Base-by-base conservation (phyloP, 2,113 vertebrate species). In the Columbina picui region DNA sequence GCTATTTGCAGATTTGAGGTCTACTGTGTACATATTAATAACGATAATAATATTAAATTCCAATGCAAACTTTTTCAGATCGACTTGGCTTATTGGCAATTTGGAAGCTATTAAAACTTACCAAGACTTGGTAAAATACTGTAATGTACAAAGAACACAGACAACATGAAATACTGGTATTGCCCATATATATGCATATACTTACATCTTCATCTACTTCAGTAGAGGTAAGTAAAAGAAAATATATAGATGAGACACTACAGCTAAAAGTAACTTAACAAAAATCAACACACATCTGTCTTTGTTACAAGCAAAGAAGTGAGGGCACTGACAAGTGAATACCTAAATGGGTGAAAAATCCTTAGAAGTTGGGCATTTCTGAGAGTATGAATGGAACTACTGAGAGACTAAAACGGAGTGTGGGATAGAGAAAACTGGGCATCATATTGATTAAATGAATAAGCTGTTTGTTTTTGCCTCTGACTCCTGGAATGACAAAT, bases 401-500 rank as follows among this genome's bases (percentile, higher is more conserved):
- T 63, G 14, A 2, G 45, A 84, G 25, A 70, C 3, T 19, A 23
- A 67, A 63, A 9, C 14, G 18, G 14, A 45, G 30, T 74, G 12
- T 13, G 34, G 18, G 9, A 39, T 6, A 60, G 45, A 76, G 19
- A 70, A 85, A 70, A 86, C 0, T 45, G 0, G 12, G 21, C 22
- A 45, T 90, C 38, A 41, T 86, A 86, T 77, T 90, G 60, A 90
- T 84, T 59, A 45, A 67, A 92, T 23, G 14, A 78, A 29, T 36
- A 49, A 49, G 25, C 22, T 70, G 20, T 38, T 89, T 82, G 41
- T 43, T 94, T 95, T 93, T 91, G 17, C 26, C 29, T 79, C 56
- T 82, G 27, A 27, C 9, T 76, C 34, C 15, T 53, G 30, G 11
- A 71, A 57, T 94, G 91, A 94, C 61, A 69, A 89, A 94, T 91